Evolutionary conservation across 2,888 invertebrate genomes (phyloP).

Genomic region (Meteorus colon): DNA sequence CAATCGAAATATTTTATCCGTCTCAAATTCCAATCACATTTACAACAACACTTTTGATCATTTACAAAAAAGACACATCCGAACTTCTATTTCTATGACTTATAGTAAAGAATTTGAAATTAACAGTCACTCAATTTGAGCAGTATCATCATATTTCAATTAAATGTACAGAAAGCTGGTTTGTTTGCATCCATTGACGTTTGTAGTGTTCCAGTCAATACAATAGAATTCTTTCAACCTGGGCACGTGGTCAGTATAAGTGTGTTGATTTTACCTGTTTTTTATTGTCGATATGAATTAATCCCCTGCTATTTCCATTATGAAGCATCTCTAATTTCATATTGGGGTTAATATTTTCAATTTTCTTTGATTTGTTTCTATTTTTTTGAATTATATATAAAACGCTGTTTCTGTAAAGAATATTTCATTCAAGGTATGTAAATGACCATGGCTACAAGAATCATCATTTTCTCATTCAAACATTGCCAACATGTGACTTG

Average conservation of each 20-base stretch:
- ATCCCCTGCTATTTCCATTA: slow-evolving; percentile 37
- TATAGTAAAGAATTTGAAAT: background rate
- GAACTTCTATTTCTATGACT: background rate
- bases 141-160: background rate
- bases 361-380: background rate
- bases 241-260: slow-evolving; percentile 37
- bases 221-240: slow-evolving; percentile 22
- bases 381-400: background rate
- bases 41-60: too few species aligned
- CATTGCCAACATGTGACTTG: slow-evolving; percentile 36
- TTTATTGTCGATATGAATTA: slow-evolving; percentile 37
- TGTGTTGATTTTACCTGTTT: slow-evolving; percentile 54
- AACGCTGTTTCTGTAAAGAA: background rate
- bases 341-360: background rate
- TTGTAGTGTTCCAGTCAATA: slow-evolving; percentile 1
- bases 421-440: slow-evolving; percentile 63
- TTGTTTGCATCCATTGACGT: background rate
- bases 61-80: background rate
- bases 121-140: slow-evolving; percentile 10
- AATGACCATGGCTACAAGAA: slow-evolving; percentile 71
- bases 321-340: slow-evolving; percentile 45
- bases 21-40: too few species aligned
- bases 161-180: background rate
- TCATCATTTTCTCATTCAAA: slow-evolving; percentile 63
- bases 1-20: too few species aligned